phyloP scores from a whole-genome alignment of 2,113 vertebrate species.

The Tychaedon coryphoeus region DNA sequence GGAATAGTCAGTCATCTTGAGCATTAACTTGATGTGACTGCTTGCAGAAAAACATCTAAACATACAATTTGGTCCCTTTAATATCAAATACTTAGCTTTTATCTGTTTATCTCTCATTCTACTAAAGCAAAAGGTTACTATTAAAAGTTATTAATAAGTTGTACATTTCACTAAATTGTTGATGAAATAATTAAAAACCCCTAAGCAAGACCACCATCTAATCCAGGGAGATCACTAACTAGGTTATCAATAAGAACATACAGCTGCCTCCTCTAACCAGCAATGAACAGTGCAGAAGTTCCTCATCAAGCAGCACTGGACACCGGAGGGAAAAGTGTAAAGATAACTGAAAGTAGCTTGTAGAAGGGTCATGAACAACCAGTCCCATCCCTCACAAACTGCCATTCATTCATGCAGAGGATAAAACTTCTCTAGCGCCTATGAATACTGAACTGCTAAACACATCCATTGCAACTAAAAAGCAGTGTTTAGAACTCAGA shows the following conservation, averaged over 20 bases:
- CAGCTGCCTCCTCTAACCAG: neutral
- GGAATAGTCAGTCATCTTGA: neutral
- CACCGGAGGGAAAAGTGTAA: neutral
- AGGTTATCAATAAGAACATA: neutral
- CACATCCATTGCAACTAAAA: neutral
- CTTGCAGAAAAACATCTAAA: neutral
- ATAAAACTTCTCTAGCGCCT: neutral
- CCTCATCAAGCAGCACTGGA: neutral
- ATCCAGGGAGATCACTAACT: neutral
- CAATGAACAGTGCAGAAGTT: neutral
- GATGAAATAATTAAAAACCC: neutral
- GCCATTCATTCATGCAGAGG: neutral
- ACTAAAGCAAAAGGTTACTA: neutral
- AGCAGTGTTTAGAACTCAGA: neutral
- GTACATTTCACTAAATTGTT: neutral
- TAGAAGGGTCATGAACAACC: neutral
- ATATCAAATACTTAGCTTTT: neutral
- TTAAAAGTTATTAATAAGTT: neutral
- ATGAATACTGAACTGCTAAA: neutral
- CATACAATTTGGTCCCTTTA: neutral
- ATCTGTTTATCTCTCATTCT: neutral
- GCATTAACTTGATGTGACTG: neutral
- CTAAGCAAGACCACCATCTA: neutral
- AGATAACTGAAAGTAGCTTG: neutral
- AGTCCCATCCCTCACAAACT: neutral